Base-by-base conservation (phyloP, 2,797 vertebrate species). In the Mionectes olivaceus region DNA sequence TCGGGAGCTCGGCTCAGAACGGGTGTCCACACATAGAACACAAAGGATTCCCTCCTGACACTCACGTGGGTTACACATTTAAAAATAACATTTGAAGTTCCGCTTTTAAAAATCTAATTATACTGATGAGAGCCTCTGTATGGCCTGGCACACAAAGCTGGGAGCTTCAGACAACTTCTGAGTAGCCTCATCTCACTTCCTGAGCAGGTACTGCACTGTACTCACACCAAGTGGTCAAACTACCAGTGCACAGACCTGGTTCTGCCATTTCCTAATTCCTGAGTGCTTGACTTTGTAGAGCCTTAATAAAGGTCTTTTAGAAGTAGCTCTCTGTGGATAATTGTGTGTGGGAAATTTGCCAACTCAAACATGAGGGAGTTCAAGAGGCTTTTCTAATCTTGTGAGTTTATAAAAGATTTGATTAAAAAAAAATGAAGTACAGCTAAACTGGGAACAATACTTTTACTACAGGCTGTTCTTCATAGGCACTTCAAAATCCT, bases 371-470 rank as follows among this genome's bases (percentile, higher is more conserved):
- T 18, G 74, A 95, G 94, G 93, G 93, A 94, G 73, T 90, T 94
- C 95, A 90, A 88, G 83, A 95, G 88, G 90, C 92, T 95, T 82
- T 95, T 92, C 93, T 95, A 88, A 95, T 95, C 92, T 90, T 89
- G 86, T 77, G 76, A 94, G 89, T 93, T 95, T 92, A 94, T 87
- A 93, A 95, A 92, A 94, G 86, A 84, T 92, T 91, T 91, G 90
- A 94, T 96, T 93, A 91, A 90, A 96, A 95, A 39, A 78, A 93
- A 78, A 83, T 23, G 50, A 88, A 89, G 70, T 86, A 92, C 46
- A 64, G 89, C 83, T 86, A 73, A 91, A 90, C 69, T 60, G 85
- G 93, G 76, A 90, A 77, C 90, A 94, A 79, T 83, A 55, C 71
- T 74, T 79, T 79, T 81, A 85, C 80, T 83, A 69, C 2, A 0